Base-by-base conservation (phyloP, 1,140 invertebrate genomes). In the Cyclina sinensis region DNA sequence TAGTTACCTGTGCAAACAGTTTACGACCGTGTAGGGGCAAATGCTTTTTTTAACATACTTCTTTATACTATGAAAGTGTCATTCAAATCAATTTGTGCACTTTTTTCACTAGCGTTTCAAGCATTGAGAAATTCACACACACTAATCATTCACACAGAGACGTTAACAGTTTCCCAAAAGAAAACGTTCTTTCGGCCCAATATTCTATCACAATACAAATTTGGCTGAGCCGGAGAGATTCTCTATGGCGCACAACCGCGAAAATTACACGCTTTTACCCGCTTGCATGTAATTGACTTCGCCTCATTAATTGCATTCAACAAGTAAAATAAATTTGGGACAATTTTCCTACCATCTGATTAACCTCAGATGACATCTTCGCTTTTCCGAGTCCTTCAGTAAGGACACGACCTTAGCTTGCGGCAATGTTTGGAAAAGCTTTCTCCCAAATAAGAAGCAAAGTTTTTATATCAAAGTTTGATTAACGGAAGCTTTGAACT, bases 191-290 rank as follows among this genome's bases (percentile, higher is more conserved):
- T 83, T 65, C 39, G 81, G 57, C 59, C 65, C 37, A 51, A 62
- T 68, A 32, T 68, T n/a, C 24, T 2, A 11, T 46, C 27, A 70
- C 81, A 83, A 83, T 65, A 65, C 32, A 35, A 78, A 51, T 14
- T 54, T n/a, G 30, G 24, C 12, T 9, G 27, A 4, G 30, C 5
- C 51, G 46, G 35, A 51, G 43, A 51, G 81, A 68, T 18, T 48
- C 46, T 43, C 3, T 68, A 18, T 1, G 81, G 21, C 59, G 35
- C 27, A 24, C 81, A 32, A 65, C 81, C 35, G 81, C 27, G 81
- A 68, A 83, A 83, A 83, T 83, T 83, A 83, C 39, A 83, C 81
- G 81, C 81, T 65, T 83, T 70, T 65, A 83, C 81, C 24, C 57
- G 62, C 24, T n/a, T 70, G 59, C 81, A 65, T 83, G 81, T 83